Evolutionary conservation across 1,140 invertebrate genomes (phyloP).

Genomic region (Plutomurus gul): DNA sequence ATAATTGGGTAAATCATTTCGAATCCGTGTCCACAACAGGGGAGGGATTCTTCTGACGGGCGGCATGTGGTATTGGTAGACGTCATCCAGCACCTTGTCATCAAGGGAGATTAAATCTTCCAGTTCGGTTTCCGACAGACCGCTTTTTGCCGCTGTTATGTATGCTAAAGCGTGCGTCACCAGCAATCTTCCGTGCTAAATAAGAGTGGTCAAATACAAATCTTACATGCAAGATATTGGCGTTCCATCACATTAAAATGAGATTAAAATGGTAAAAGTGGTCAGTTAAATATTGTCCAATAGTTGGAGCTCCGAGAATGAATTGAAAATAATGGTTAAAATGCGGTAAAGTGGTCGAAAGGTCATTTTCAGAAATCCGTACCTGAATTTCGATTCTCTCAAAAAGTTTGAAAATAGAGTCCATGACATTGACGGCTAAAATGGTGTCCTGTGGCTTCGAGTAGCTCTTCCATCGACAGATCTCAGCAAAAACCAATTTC

Average conservation of each 20-base stretch:
- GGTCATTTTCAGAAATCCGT: slow-evolving; percentile 24
- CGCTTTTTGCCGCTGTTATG: slow-evolving; percentile 90
- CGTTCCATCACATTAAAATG: too few relatives aligned
- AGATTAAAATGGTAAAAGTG: too few relatives aligned
- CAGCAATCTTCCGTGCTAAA: slow-evolving; percentile 82
- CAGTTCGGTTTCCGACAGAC: slow-evolving; percentile 88
- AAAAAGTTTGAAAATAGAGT: slow-evolving; percentile 96
- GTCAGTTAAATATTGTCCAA: too few relatives aligned
- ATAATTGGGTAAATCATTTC: slow-evolving; percentile 94
- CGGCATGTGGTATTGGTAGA: slow-evolving; percentile 97
- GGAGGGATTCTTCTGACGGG: slow-evolving; percentile 93
- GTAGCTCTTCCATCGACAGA: slow-evolving; percentile 95
- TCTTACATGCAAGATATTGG: not conserved
- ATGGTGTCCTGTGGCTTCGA: slow-evolving; percentile 90
- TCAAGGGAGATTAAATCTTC: slow-evolving; percentile 94
- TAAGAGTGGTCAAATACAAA: not conserved
- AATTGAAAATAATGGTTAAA: too few relatives aligned
- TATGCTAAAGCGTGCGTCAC: slow-evolving; percentile 93
- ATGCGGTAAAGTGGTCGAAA: too few relatives aligned
- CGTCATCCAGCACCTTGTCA: slow-evolving; percentile 93
- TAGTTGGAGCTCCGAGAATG: too few relatives aligned
- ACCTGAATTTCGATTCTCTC: slow-evolving; percentile 91
- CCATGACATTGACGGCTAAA: slow-evolving; percentile 92
- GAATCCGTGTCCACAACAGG: slow-evolving; percentile 90
- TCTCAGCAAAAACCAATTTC: slow-evolving; percentile 94